Evolutionary conservation across 2,797 vertebrate genomes (phyloP), one percentile per base, ranked within the genome.

Genomic region (Coranthus polyacanthus): DNA sequence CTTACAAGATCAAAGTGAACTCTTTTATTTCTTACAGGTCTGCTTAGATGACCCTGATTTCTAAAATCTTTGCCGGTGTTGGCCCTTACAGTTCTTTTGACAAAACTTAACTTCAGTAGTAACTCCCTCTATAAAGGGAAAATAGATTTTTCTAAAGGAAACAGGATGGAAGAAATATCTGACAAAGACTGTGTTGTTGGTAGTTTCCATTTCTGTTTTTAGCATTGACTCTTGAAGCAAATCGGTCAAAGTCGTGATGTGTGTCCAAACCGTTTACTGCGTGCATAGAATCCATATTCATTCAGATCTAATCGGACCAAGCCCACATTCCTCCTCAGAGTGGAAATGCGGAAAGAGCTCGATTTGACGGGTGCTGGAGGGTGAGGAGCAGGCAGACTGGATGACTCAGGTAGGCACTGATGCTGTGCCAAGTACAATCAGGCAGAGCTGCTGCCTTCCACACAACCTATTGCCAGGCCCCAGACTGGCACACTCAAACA

Each of bases 331-430:
- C 75, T 71, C 58, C 76, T 60, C 38, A 18, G 68, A 26, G 45
- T 80, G 79, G 74, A 68, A 81, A 81, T 83, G 79, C 65, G 61
- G 88, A 89, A 78, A 74, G 73, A 77, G 69, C 74, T 86, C 13
- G 50, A 83, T 75, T 75, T 88, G 89, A 88, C 64, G 71, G 72
- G 71, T 52, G 69, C 72, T 57, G 64, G 78, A 77, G 79, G 74
- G 74, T 55, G 79, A 82, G 77, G 74, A 82, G 78, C 67, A 66
- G 72, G 83, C 84, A 85, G 83, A 90, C 83, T 70, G 78, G 63
- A 87, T 92, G 91, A 93, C 90, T 93, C 85, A 88, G 91, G 88
- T 91, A 83, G 76, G 67, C 70, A 65, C 73, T 84, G 89, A 90
- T 82, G 83, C 65, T 17, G 62, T 90, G 90, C 89, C 90, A 92